These are phyloP conservation scores for Lepidochitona cinerea DNA, from an alignment of 2,888 invertebrate genomes.

Conservation along the genomic window DNA sequence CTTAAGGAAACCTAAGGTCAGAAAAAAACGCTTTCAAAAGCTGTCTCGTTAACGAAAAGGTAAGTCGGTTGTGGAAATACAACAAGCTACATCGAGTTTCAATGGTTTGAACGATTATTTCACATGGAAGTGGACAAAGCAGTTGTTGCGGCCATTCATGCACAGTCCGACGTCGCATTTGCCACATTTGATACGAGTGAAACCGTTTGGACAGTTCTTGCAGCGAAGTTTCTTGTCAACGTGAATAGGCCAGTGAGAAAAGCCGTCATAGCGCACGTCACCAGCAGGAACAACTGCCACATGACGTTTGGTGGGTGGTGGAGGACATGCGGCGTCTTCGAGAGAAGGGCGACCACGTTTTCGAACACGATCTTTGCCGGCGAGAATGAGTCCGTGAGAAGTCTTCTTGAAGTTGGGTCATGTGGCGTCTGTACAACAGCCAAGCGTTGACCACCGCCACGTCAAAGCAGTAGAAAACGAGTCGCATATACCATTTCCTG, in stretches of 20 bases:
- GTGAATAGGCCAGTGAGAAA: not conserved
- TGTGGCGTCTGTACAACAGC: constrained; percentile 11
- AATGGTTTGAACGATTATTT: no score
- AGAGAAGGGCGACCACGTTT: constrained; percentile 6
- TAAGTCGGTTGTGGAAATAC: no score
- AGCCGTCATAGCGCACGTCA: constrained; percentile 5
- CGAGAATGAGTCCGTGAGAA: no score
- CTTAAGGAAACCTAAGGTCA: no score
- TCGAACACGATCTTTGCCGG: not conserved
- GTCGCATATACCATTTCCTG: constrained; percentile 1
- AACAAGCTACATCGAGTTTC: no score
- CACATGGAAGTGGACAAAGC: not conserved
- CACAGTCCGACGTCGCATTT: constrained; percentile 6
- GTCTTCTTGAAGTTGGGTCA: not conserved
- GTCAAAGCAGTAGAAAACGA: constrained; percentile 7
- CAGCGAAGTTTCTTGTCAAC: not conserved
- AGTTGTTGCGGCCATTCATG: not conserved
- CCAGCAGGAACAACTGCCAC: not conserved
- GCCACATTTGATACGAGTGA: no score
- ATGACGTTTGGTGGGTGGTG: not conserved
- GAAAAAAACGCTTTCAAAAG: no score
- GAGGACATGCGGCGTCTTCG: not conserved
- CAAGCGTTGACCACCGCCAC: constrained; percentile 16
- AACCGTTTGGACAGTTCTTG: not conserved
- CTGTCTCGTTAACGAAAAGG: no score